These are phyloP conservation scores for Agrotis puta DNA, from an alignment of 2,888 invertebrate genomes.

Conservation along the genomic window DNA sequence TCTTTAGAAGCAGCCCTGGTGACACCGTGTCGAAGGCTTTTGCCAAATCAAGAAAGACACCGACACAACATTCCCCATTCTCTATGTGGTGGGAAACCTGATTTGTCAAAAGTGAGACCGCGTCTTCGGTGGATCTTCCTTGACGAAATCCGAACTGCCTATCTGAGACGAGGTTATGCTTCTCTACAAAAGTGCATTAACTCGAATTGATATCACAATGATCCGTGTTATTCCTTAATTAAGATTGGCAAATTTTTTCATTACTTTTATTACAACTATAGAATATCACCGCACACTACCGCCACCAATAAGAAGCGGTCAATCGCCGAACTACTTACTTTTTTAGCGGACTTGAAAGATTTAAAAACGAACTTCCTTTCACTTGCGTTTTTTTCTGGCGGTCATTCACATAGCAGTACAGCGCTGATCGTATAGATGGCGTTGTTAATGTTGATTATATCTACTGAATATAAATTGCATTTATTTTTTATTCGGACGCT, in stretches of 20 bases:
- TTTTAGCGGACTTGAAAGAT: conserved; percentile 25
- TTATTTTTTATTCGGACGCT: conserved; percentile 6
- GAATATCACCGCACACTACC: conserved; percentile 42
- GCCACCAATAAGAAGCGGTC: conserved; percentile 41
- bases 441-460: conserved; percentile 6
- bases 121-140: too few relatives aligned
- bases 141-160: too few relatives aligned
- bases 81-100: too few relatives aligned
- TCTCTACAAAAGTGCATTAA: too few relatives aligned
- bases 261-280: too few relatives aligned
- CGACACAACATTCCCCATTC: too few relatives aligned
- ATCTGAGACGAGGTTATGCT: too few relatives aligned
- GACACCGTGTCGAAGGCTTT: too few relatives aligned
- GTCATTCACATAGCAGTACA: conserved; percentile 43
- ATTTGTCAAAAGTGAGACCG: too few relatives aligned
- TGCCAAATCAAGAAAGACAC: too few relatives aligned
- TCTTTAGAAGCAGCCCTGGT: too few relatives aligned
- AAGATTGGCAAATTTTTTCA: background rate
- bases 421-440: conserved; percentile 58
- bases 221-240: background rate
- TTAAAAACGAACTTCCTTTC: conserved; percentile 57
- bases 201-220: too few relatives aligned
- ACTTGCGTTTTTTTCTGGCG: conserved; percentile 59
- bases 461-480: background rate
- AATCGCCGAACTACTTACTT: conserved; percentile 46